These are phyloP conservation scores for Drosophila atroscutellata DNA, from an alignment of 2,888 invertebrate species.

Conservation along the genomic window DNA sequence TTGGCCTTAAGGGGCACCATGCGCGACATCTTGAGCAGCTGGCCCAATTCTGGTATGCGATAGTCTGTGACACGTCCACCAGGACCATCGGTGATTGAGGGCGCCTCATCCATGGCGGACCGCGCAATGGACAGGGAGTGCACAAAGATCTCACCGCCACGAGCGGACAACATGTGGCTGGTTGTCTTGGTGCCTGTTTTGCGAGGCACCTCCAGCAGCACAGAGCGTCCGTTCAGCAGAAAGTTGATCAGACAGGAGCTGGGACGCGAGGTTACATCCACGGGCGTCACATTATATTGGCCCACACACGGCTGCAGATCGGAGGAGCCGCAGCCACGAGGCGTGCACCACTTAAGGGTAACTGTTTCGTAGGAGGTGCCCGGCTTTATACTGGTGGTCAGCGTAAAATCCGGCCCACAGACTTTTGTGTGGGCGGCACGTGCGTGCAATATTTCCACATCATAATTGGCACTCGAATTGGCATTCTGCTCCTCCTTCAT, in stretches of 20 bases:
- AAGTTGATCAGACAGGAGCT: constrained; percentile 99
- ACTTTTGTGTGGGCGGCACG: constrained; percentile 93
- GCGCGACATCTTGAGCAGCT: constrained; percentile 93
- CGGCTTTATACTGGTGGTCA: constrained; percentile 88
- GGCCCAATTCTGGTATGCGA: constrained; percentile 93
- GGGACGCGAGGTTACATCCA: constrained; percentile 98
- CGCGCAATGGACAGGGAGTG: constrained; percentile 94
- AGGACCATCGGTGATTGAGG: constrained; percentile 96
- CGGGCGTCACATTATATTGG: constrained; percentile 96
- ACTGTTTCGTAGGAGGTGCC: constrained; percentile 92
- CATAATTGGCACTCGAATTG: constrained; percentile 98
- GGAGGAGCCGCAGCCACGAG: constrained; percentile 92
- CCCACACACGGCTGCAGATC: constrained; percentile 93
- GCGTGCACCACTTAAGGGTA: constrained; percentile 98
- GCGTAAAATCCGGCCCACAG: constrained; percentile 88
- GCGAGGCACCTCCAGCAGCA: constrained; percentile 95
- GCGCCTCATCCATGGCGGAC: constrained; percentile 96
- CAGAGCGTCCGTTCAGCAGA: constrained; percentile 96
- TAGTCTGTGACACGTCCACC: constrained; percentile 98
- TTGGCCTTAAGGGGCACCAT: constrained; percentile 89
- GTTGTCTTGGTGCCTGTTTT: constrained; percentile 94
- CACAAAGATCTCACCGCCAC: constrained; percentile 98
- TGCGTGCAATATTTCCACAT: constrained; percentile 98
- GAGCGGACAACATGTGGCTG: constrained; percentile 96
- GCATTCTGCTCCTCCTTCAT: constrained; percentile 99